Evolutionary conservation across 2,797 vertebrate species (phyloP).

Genomic region (Melopsittacus undulatus): DNA sequence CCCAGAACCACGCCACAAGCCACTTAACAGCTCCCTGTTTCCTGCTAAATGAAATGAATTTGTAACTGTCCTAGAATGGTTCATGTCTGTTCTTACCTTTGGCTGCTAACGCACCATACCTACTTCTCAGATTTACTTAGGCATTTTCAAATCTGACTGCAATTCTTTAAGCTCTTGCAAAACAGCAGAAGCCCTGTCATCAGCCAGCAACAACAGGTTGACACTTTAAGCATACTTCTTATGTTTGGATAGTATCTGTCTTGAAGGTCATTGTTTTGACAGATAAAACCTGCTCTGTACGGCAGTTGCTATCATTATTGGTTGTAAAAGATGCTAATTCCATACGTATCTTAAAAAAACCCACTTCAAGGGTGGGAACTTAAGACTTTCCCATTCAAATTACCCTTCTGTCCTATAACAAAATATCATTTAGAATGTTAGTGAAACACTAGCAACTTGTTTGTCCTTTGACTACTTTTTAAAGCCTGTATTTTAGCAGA

Average conservation of each 20-base stretch:
- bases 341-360: neutral
- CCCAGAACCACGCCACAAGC: neutral
- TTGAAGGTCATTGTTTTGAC: neutral
- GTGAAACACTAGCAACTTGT: neutral
- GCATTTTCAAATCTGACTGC: neutral
- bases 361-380: neutral
- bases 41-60: neutral
- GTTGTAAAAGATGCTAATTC: neutral
- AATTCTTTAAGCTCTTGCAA: neutral
- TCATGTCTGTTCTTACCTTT: neutral
- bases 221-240: neutral
- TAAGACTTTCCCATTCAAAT: neutral
- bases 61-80: neutral
- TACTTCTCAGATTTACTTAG: neutral
- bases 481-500: neutral
- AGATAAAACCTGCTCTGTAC: neutral
- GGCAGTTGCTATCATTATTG: neutral
- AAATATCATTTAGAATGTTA: neutral
- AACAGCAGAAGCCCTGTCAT: neutral
- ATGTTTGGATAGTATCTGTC: neutral
- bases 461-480: neutral
- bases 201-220: neutral
- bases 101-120: neutral
- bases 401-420: neutral
- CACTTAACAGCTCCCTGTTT: neutral